A percentile compares a stretch with the other conserved stretches of the same genome.
phyloP scores from a whole-genome alignment of 2,797 vertebrate genomes.

The Sorex maritimensis region DNA sequence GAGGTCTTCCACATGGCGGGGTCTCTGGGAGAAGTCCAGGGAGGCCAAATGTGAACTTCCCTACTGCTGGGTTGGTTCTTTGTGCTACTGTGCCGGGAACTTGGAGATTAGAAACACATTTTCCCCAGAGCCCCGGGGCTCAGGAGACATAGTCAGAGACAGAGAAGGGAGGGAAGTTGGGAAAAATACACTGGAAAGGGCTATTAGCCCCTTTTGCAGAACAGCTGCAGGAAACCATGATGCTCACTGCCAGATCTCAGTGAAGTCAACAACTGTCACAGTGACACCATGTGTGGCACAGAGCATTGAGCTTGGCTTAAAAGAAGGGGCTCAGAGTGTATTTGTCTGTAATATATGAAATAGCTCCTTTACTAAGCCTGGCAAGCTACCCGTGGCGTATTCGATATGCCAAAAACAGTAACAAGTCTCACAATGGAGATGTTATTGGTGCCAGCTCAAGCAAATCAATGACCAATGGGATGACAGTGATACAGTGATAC shows the following conservation, averaged over 20 bases:
- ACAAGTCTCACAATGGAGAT: too few species aligned
- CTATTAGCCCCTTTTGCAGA: constrained; percentile 69
- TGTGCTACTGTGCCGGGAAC: not conserved
- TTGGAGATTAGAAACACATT: constrained; percentile 45
- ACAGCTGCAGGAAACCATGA: not conserved
- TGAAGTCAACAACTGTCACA: too few species aligned
- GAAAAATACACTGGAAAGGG: constrained; percentile 56
- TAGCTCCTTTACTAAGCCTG: not conserved
- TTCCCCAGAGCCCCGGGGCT: not conserved
- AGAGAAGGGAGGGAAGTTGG: constrained; percentile 69
- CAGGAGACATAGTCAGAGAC: constrained; percentile 5
- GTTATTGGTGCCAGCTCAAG: too few species aligned
- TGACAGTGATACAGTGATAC: too few species aligned
- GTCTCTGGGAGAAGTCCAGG: accelerated
- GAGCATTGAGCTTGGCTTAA: not conserved
- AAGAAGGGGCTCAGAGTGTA: not conserved
- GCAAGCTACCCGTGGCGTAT: too few species aligned
- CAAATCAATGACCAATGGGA: too few species aligned
- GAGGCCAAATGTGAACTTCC: not conserved
- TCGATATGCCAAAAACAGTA: too few species aligned
- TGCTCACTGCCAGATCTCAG: too few species aligned
- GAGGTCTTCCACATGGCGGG: not conserved
- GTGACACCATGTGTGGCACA: too few species aligned
- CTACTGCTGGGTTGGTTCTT: not conserved
- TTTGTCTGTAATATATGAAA: not conserved